Evolutionary conservation across 2,113 vertebrate species (phyloP).

Genomic region (Cyprinus carpio): DNA sequence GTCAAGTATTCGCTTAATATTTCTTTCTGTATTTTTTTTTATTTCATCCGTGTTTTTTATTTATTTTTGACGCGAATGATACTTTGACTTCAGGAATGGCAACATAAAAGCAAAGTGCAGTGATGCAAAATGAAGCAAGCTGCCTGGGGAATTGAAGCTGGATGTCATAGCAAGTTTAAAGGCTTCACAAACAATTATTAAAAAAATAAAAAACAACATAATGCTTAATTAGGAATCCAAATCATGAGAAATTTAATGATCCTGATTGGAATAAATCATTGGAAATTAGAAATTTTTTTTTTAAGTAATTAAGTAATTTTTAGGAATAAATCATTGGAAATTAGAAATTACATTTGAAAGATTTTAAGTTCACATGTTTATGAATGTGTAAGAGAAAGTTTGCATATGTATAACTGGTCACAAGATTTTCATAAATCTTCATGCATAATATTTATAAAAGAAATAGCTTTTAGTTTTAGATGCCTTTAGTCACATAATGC

Average conservation of each 20-base stretch:
- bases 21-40: slow-evolving; percentile 5
- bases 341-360: neutral
- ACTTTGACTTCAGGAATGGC: slow-evolving; percentile 17
- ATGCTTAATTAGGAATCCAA: neutral
- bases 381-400: neutral
- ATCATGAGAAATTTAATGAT: neutral
- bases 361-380: neutral
- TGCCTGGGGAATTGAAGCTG: neutral
- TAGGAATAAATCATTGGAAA: neutral
- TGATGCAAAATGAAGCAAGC: slow-evolving; percentile 26
- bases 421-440: too few species aligned
- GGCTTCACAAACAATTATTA: neutral
- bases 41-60: neutral
- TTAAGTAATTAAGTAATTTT: neutral
- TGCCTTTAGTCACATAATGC: too few species aligned
- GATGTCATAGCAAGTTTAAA: neutral
- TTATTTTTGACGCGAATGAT: slow-evolving; percentile 29
- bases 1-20: slow-evolving; percentile 29
- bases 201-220: too few species aligned
- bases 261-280: too few species aligned
- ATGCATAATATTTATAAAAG: neutral
- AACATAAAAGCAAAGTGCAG: neutral
- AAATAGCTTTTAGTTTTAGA: neutral
- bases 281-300: too few species aligned
- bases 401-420: neutral